Evolutionary conservation across 1,140 invertebrate species (phyloP).

Genomic region (Calliphora vicina): DNA sequence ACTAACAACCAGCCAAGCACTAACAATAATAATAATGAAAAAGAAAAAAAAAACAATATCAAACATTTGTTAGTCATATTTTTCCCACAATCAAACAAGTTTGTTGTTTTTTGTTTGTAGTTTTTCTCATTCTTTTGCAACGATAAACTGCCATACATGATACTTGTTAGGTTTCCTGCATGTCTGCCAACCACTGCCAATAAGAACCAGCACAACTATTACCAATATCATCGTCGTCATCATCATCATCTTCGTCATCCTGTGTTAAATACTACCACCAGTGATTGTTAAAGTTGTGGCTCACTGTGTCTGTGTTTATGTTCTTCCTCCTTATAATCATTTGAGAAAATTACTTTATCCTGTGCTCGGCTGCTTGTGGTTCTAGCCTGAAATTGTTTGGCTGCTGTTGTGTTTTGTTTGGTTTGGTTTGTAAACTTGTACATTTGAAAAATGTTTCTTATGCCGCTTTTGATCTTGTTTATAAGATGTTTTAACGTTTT

Average conservation of each 20-base stretch:
- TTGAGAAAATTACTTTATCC: slow-evolving; percentile 35
- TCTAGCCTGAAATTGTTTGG: not conserved
- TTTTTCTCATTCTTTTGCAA: not conserved
- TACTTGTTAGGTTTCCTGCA: slow-evolving; percentile 32
- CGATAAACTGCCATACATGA: slow-evolving; percentile 16
- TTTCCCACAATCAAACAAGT: slow-evolving; percentile 33
- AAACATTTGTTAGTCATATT: slow-evolving; percentile 7
- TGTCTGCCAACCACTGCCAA: not conserved
- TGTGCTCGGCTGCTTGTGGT: not conserved
- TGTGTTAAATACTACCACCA: not conserved
- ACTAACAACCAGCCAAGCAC: too few species aligned
- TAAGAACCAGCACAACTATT: not conserved
- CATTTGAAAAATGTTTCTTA: slow-evolving; percentile 31
- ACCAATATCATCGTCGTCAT: not conserved
- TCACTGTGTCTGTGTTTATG: not conserved
- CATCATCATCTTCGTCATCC: slow-evolving; percentile 2
- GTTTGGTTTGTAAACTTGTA: not conserved
- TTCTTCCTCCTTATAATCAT: not conserved
- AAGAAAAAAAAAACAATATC: not conserved
- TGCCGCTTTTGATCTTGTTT: slow-evolving; percentile 30
- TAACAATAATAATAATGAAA: too few species aligned
- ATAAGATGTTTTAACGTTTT: slow-evolving; percentile 25
- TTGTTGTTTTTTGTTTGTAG: not conserved
- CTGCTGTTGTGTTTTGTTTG: not conserved
- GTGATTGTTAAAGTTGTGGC: not conserved